A percentile compares a stretch with the other conserved stretches of the same genome.
Evolutionary conservation across 2,113 vertebrate species (phyloP).

Genomic region (Melanostigma gelatinosum): DNA sequence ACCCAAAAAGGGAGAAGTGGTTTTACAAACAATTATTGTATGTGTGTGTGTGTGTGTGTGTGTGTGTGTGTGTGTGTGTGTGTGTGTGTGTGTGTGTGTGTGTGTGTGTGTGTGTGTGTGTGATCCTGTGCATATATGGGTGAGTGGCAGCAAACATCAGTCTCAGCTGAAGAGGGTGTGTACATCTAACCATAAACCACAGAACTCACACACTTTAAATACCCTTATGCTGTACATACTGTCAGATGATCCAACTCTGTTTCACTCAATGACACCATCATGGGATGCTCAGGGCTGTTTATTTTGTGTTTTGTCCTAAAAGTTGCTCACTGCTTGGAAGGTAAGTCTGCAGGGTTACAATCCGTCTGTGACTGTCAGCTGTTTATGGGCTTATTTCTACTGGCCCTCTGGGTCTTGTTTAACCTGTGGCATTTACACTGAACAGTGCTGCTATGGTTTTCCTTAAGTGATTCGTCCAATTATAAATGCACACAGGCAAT

Average conservation of each 20-base stretch:
- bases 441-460: conserved; percentile 43
- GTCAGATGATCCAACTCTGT: conserved; percentile 29
- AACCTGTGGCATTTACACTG: conserved; percentile 58
- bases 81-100: background rate
- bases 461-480: conserved; percentile 51
- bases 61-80: background rate
- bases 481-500: conserved; percentile 46
- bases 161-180: conserved; percentile 68
- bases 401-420: conserved; percentile 61
- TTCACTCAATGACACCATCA: conserved; percentile 70
- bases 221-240: conserved; percentile 17
- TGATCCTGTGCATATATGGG: background rate
- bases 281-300: conserved; percentile 72
- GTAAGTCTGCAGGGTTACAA: conserved; percentile 71
- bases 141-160: conserved; percentile 26
- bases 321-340: conserved; percentile 71
- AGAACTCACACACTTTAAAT: conserved; percentile 60
- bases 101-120: background rate
- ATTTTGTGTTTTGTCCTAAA: conserved; percentile 72
- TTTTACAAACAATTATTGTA: background rate
- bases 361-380: conserved; percentile 61
- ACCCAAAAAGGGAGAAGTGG: conserved; percentile 16
- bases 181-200: conserved; percentile 65
- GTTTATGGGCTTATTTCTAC: conserved; percentile 67
- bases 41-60: background rate